Conservation (phyloP, 2,888 invertebrate species). For the Cheilosia variabilis region DNA sequence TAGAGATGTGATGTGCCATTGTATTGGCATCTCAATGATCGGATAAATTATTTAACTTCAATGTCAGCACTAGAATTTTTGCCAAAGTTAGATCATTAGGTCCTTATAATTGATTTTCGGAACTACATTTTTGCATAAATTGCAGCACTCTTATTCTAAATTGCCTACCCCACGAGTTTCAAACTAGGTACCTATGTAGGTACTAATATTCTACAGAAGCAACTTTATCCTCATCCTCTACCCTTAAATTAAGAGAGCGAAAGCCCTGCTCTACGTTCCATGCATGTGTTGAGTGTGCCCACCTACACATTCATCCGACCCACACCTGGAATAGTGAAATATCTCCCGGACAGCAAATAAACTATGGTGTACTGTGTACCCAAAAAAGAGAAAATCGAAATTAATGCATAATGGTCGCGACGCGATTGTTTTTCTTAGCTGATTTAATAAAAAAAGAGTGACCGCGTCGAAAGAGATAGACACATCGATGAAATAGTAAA, state of each 20-base stretch:
- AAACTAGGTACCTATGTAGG: too few relatives aligned
- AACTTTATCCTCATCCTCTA: neutral
- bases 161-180: too few relatives aligned
- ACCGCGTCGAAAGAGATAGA: constrained; percentile 6
- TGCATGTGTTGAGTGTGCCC: neutral
- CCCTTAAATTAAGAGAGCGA: neutral
- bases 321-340: neutral
- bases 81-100: too few relatives aligned
- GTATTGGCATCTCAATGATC: too few relatives aligned
- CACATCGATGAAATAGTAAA: neutral
- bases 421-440: constrained; percentile 51
- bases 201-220: neutral
- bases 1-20: too few relatives aligned
- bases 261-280: neutral
- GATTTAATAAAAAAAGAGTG: constrained; percentile 6
- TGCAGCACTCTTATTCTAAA: too few relatives aligned
- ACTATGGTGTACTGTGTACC: neutral
- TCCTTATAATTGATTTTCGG: too few relatives aligned
- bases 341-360: neutral
- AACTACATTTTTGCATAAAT: too few relatives aligned
- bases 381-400: constrained; percentile 36
- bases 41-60: too few relatives aligned
- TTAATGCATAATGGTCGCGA: constrained; percentile 66
- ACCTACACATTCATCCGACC: neutral
- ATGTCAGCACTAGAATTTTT: too few relatives aligned